phyloP scores from a whole-genome alignment of 2,888 invertebrate genomes.

The Melinopterus prodromus region DNA sequence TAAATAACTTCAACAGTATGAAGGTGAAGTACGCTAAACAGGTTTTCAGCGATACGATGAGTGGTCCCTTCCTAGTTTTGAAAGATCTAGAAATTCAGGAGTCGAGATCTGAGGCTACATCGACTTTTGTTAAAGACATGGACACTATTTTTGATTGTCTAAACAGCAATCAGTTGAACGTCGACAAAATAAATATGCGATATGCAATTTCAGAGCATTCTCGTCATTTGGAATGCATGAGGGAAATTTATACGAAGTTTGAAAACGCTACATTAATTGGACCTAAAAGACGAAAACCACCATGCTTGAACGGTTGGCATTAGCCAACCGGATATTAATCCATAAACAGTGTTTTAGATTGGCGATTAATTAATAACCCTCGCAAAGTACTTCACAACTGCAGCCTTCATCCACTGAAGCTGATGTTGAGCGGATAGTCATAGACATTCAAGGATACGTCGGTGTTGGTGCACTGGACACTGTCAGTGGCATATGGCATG shows the following conservation, averaged over 20 bases:
- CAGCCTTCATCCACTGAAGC: too few species aligned
- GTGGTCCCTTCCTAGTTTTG: conserved; percentile 31
- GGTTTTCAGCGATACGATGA: conserved; percentile 32
- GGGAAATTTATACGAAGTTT: background rate
- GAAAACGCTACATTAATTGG: background rate
- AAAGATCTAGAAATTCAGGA: conserved; percentile 26
- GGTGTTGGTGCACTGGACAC: too few species aligned
- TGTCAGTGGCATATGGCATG: too few species aligned
- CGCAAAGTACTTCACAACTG: too few species aligned
- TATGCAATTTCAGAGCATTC: conserved; percentile 17
- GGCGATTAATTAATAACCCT: too few species aligned
- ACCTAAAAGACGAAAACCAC: background rate
- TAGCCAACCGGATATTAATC: too few species aligned
- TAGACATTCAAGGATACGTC: too few species aligned
- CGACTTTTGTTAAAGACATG: conserved; percentile 27
- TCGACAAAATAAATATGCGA: background rate
- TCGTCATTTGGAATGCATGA: conserved; percentile 6
- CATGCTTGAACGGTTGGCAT: background rate
- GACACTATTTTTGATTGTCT: conserved; percentile 27
- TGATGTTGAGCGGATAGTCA: too few species aligned
- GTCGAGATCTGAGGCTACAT: conserved; percentile 25
- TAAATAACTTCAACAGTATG: conserved; percentile 28
- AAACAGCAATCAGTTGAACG: conserved; percentile 14
- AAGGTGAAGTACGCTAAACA: conserved; percentile 31
- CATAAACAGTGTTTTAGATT: background rate